phyloP scores from a whole-genome alignment of 2,797 vertebrate species.

The Thalassophryne amazonica region DNA sequence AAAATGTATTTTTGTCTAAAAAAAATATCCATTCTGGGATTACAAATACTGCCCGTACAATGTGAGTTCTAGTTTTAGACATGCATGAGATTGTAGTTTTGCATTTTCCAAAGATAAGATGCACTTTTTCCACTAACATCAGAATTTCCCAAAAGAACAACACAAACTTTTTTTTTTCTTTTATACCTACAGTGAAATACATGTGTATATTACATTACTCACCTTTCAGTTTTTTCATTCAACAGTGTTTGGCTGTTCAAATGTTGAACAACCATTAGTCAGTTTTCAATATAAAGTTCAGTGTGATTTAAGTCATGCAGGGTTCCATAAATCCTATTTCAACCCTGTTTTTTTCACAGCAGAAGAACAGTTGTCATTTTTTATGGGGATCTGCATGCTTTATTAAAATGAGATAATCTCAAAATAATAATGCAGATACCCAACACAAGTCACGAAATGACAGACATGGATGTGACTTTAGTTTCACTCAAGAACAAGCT shows the following conservation, averaged over 20 bases:
- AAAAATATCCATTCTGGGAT: slow-evolving; percentile 50
- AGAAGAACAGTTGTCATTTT: slow-evolving; percentile 39
- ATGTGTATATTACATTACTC: slow-evolving; percentile 71
- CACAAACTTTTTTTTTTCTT: slow-evolving; percentile 84
- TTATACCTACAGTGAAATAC: slow-evolving; percentile 83
- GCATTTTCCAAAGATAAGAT: slow-evolving; percentile 60
- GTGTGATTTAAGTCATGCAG: slow-evolving; percentile 29
- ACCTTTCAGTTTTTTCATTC: slow-evolving; percentile 69
- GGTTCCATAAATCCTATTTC: slow-evolving; percentile 19
- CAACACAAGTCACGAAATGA: slow-evolving; percentile 7
- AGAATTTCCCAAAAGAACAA: slow-evolving; percentile 76
- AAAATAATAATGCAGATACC: slow-evolving; percentile 5
- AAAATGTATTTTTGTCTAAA: slow-evolving; percentile 69
- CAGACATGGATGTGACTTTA: slow-evolving; percentile 21
- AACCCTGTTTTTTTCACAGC: slow-evolving; percentile 13
- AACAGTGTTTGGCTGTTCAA: slow-evolving; percentile 74
- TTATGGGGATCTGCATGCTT: slow-evolving; percentile 38
- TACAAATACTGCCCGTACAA: slow-evolving; percentile 43
- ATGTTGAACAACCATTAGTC: slow-evolving; percentile 39
- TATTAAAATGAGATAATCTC: slow-evolving; percentile 20
- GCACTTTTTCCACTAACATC: slow-evolving; percentile 79
- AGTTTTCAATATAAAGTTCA: slow-evolving; percentile 36
- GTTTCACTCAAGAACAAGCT: slow-evolving; percentile 41
- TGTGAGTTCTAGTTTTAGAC: slow-evolving; percentile 64
- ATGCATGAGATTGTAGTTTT: slow-evolving; percentile 59